A percentile compares a stretch with the other conserved stretches of the same genome.
Evolutionary conservation across 2,113 vertebrate species (phyloP).

Genomic region (Uropsilus gracilis): DNA sequence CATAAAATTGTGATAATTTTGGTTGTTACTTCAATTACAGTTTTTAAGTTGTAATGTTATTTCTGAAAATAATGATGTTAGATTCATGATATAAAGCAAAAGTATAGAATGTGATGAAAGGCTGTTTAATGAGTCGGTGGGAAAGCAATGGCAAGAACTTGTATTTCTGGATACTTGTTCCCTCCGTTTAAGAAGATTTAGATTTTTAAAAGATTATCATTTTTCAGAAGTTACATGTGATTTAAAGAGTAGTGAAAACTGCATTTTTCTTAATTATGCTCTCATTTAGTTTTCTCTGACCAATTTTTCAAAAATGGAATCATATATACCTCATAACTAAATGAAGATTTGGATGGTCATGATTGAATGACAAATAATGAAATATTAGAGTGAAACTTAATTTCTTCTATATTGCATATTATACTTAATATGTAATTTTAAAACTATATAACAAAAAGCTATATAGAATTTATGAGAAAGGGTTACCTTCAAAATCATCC

Average conservation of each 20-base stretch:
- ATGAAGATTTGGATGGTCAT: background rate
- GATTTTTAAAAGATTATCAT: slow-evolving; percentile 25
- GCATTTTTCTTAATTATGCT: background rate
- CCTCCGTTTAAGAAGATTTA: background rate
- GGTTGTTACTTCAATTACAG: background rate
- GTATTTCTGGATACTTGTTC: background rate
- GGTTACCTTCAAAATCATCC: slow-evolving; percentile 98
- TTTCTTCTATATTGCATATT: slow-evolving; percentile 16
- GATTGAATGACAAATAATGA: background rate
- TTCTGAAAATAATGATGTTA: background rate
- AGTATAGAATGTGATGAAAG: background rate
- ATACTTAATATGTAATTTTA: background rate
- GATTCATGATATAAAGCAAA: slow-evolving; percentile 1
- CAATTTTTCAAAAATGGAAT: background rate
- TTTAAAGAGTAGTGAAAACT: slow-evolving; percentile 12
- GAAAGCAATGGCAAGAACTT: background rate
- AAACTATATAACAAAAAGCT: too few relatives aligned
- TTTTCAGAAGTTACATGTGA: background rate
- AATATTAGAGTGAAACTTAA: background rate
- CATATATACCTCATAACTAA: slow-evolving; percentile 21
- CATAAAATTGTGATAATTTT: background rate
- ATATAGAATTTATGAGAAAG: background rate
- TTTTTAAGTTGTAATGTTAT: slow-evolving; percentile 10
- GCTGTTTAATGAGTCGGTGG: background rate
- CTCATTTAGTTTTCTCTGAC: background rate